Percentiles rank a stretch among this genome's conserved stretches.
These are phyloP conservation scores for Oryzias curvinotus DNA, from an alignment of 2,113 vertebrate genomes.

Conservation along the genomic window DNA sequence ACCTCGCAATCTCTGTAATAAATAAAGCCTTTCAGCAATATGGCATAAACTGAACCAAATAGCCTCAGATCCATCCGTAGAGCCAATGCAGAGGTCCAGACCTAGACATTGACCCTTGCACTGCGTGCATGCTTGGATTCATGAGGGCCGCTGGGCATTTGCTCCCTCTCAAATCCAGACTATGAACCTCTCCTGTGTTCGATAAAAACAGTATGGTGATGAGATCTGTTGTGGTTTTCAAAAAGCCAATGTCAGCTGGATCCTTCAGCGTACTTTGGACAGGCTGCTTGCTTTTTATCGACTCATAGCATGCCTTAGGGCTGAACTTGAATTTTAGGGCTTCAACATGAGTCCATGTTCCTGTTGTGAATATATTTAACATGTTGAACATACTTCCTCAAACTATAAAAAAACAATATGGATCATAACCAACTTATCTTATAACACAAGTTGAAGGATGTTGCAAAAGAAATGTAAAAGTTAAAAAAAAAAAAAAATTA, in stretches of 20 bases:
- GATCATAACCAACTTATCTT: slow-evolving; percentile 1
- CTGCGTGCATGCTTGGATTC: slow-evolving; percentile 13
- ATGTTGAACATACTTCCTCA: slow-evolving; percentile 16
- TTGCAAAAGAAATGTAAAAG: no score
- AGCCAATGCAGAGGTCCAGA: slow-evolving; percentile 37
- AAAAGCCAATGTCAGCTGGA: slow-evolving; percentile 32
- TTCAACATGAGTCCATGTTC: slow-evolving; percentile 23
- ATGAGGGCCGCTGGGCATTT: slow-evolving; percentile 18
- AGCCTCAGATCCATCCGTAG: slow-evolving; percentile 11
- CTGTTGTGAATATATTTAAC: slow-evolving; percentile 29
- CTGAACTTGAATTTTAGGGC: slow-evolving; percentile 32
- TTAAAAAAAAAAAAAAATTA: no score
- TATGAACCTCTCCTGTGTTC: neutral
- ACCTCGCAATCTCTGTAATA: slow-evolving; percentile 40
- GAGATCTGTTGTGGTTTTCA: slow-evolving; percentile 26
- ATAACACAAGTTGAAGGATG: slow-evolving; percentile 10
- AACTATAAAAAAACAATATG: slow-evolving; percentile 7
- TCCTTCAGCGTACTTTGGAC: slow-evolving; percentile 13
- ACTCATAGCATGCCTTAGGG: slow-evolving; percentile 31
- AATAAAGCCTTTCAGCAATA: slow-evolving; percentile 41
- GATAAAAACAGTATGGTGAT: slow-evolving; percentile 16
- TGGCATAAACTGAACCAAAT: slow-evolving; percentile 2
- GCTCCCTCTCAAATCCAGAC: slow-evolving; percentile 1
- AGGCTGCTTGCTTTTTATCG: slow-evolving; percentile 38
- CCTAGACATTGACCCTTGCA: slow-evolving; percentile 44